Evolutionary conservation across 2,888 invertebrate genomes (phyloP).

Genomic region (Vanessa cardui): DNA sequence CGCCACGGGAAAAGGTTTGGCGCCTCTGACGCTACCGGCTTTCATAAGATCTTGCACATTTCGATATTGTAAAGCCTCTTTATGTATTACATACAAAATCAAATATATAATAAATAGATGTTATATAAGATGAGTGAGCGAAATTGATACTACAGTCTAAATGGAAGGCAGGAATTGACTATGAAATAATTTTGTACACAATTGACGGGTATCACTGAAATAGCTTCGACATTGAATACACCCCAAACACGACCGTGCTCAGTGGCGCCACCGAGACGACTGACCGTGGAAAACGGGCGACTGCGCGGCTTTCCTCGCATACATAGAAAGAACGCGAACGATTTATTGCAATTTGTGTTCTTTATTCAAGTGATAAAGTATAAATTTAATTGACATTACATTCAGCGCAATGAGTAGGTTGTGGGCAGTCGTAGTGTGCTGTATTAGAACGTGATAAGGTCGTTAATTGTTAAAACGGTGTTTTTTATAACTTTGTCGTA

Average conservation of each 20-base stretch:
- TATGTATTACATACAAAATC: slow-evolving; percentile 15
- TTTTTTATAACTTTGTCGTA: slow-evolving; percentile 29
- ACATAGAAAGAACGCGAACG: slow-evolving; percentile 44
- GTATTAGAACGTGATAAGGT: slow-evolving; percentile 40
- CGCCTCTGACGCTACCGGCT: slow-evolving; percentile 58
- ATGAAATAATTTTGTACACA: slow-evolving; percentile 50
- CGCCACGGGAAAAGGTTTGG: slow-evolving; percentile 62
- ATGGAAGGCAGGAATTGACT: slow-evolving; percentile 49
- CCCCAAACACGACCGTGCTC: slow-evolving; percentile 59
- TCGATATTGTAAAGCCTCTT: slow-evolving; percentile 25
- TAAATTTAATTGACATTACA: slow-evolving; percentile 44
- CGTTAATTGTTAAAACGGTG: slow-evolving; percentile 34
- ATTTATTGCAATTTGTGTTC: slow-evolving; percentile 43
- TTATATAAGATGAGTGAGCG: slow-evolving; percentile 10
- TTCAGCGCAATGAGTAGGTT: slow-evolving; percentile 35
- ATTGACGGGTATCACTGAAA: slow-evolving; percentile 52
- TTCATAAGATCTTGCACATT: slow-evolving; percentile 60
- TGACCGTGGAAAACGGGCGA: slow-evolving; percentile 59
- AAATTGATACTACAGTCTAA: slow-evolving; percentile 29
- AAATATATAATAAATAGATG: slow-evolving; percentile 2
- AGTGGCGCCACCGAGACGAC: slow-evolving; percentile 72
- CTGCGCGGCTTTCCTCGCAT: slow-evolving; percentile 63
- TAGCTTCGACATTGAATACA: slow-evolving; percentile 36
- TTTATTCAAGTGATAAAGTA: slow-evolving; percentile 44
- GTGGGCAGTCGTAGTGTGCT: slow-evolving; percentile 29